Conservation (phyloP, 2,888 invertebrate genomes). For the Amiota mariae region DNA sequence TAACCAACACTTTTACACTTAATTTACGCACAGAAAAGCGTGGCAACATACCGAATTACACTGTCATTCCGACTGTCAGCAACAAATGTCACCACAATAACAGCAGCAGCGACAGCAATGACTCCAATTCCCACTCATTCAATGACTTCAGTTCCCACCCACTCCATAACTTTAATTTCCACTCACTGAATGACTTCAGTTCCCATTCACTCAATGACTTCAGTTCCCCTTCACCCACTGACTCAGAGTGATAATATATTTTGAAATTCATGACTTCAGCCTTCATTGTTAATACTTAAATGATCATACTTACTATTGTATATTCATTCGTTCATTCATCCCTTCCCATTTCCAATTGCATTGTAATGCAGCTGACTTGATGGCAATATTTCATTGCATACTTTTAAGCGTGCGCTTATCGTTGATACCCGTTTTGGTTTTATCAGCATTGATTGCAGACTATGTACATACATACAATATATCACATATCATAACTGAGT, state of each 20-base stretch:
- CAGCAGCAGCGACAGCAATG: conserved; percentile 2
- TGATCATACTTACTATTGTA: neutral
- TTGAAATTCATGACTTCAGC: too few species aligned
- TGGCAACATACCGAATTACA: conserved; percentile 20
- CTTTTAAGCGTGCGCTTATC: conserved; percentile 57
- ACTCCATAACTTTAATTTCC: too few species aligned
- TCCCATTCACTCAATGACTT: too few species aligned
- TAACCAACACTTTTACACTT: conserved; percentile 63
- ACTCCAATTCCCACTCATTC: conserved; percentile 7
- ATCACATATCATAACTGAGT: neutral
- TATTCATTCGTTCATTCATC: too few species aligned
- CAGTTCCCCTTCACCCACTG: neutral
- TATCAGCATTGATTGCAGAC: conserved; percentile 28
- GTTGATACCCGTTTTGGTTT: conserved; percentile 33
- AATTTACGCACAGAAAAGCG: conserved; percentile 54
- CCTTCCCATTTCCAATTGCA: conserved; percentile 22
- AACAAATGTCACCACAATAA: conserved; percentile 15
- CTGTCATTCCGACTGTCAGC: conserved; percentile 31
- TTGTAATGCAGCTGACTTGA: conserved; percentile 32
- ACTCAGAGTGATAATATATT: neutral
- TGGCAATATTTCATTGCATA: conserved; percentile 58
- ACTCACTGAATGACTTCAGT: too few species aligned
- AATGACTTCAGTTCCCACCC: conserved; percentile 9
- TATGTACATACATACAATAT: neutral
- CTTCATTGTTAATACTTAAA: conserved; percentile 38